Conservation (phyloP, 2,113 vertebrate species). For the Mastomys coucha region DNA sequence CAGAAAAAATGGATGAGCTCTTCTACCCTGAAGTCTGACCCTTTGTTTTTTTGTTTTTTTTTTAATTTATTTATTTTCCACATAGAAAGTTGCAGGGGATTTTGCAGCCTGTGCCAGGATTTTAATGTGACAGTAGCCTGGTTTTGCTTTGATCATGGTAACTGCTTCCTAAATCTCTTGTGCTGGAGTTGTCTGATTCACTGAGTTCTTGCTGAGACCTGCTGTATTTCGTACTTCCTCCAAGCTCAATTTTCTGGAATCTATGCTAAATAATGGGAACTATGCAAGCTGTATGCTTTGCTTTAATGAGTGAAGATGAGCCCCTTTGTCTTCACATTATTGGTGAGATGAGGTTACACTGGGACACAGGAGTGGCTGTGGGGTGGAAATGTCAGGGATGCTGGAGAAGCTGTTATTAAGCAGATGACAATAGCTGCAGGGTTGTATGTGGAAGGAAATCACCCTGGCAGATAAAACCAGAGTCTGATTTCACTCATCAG, state of each 20-base stretch:
- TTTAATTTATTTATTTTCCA: not conserved
- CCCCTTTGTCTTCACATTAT: not conserved
- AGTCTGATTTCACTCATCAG: not conserved
- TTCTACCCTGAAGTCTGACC: not conserved
- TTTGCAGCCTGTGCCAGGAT: not conserved
- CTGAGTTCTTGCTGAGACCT: not conserved
- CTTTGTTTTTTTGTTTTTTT: not conserved
- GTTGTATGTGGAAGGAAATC: not conserved
- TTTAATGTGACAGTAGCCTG: not conserved
- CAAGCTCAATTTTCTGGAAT: not conserved
- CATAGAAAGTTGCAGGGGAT: not conserved
- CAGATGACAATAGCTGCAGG: not conserved
- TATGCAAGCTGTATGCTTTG: not conserved
- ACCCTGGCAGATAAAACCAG: not conserved
- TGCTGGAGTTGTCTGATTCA: not conserved
- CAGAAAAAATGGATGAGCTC: conserved; percentile 11
- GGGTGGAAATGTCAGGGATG: not conserved
- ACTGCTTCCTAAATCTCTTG: not conserved
- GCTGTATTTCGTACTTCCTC: conserved; percentile 20
- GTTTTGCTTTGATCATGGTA: not conserved
- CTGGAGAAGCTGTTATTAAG: not conserved
- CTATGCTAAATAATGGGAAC: not conserved
- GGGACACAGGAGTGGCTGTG: not conserved
- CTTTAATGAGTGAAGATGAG: not conserved
- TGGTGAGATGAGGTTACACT: not conserved